phyloP scores from a whole-genome alignment of 2,797 vertebrate genomes.

The Dendrocincla tyrannina region DNA sequence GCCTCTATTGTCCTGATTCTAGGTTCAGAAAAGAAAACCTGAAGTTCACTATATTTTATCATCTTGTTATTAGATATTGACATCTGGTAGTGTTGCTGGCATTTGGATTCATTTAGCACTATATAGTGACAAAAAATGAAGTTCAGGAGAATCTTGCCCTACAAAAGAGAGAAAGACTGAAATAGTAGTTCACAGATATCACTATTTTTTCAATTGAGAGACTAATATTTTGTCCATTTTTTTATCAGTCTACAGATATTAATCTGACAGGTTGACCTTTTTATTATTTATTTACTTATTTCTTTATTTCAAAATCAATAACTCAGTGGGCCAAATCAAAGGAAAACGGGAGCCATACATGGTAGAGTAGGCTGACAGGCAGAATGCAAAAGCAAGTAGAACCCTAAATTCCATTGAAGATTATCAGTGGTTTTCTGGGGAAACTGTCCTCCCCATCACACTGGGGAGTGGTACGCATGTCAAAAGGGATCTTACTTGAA shows the following conservation, averaged over 20 bases:
- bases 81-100: not conserved
- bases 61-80: not conserved
- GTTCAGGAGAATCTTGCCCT: not conserved
- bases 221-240: not conserved
- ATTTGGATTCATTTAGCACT: not conserved
- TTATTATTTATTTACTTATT: not conserved
- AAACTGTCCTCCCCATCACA: not conserved
- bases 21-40: not conserved
- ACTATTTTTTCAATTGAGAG: not conserved
- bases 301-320: not conserved
- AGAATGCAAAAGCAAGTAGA: not conserved
- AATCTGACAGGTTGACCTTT: not conserved
- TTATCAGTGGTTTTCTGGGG: not conserved
- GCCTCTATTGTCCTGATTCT: not conserved
- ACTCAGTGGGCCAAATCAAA: not conserved
- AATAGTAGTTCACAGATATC: not conserved
- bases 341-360: not conserved
- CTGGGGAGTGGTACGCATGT: not conserved
- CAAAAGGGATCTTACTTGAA: not conserved
- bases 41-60: not conserved
- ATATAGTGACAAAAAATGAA: not conserved
- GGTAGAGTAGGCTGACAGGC: not conserved
- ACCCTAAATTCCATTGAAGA: not conserved
- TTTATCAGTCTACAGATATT: not conserved
- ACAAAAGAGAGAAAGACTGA: not conserved